Conservation (phyloP, 2,888 invertebrate species). For the Eledone cirrhosa region DNA sequence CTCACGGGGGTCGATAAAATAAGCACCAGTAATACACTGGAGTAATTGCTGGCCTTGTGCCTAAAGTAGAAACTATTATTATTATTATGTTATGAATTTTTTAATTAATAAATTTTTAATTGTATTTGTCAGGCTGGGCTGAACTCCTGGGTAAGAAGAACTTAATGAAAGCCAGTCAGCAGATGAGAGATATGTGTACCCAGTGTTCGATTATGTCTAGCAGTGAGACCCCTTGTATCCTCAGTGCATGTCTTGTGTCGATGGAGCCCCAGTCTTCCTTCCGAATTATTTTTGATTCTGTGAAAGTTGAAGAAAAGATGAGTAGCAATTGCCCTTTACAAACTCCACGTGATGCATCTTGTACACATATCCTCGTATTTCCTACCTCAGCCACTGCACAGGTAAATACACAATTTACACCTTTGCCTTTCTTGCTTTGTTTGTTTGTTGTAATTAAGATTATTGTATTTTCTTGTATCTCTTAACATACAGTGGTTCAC, state of each 20-base stretch:
- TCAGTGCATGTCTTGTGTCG: conserved; percentile 97
- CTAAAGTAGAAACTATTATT: too few relatives aligned
- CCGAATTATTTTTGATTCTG: conserved; percentile 69
- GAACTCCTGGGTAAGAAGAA: conserved; percentile 91
- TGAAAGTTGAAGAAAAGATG: conserved; percentile 64
- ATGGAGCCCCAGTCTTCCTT: conserved; percentile 89
- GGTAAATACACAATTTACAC: conserved; percentile 39
- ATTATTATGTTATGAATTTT: too few relatives aligned
- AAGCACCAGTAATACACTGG: too few relatives aligned
- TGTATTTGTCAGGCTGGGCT: conserved; percentile 79
- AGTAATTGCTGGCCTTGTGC: too few relatives aligned
- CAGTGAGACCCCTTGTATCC: conserved; percentile 85
- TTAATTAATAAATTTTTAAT: neutral
- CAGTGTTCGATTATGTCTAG: conserved; percentile 84
- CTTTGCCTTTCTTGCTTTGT: neutral
- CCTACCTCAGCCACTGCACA: conserved; percentile 77
- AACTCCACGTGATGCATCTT: conserved; percentile 95
- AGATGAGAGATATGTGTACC: conserved; percentile 88
- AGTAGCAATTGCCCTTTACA: conserved; percentile 72
- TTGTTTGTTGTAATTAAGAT: neutral
- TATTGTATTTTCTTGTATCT: neutral
- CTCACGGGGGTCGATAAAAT: too few relatives aligned
- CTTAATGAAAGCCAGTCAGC: conserved; percentile 84
- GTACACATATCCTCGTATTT: conserved; percentile 98
- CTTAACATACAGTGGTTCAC: neutral